Evolutionary conservation across 2,888 invertebrate genomes (phyloP).

Genomic region (Apoda limacodes): DNA sequence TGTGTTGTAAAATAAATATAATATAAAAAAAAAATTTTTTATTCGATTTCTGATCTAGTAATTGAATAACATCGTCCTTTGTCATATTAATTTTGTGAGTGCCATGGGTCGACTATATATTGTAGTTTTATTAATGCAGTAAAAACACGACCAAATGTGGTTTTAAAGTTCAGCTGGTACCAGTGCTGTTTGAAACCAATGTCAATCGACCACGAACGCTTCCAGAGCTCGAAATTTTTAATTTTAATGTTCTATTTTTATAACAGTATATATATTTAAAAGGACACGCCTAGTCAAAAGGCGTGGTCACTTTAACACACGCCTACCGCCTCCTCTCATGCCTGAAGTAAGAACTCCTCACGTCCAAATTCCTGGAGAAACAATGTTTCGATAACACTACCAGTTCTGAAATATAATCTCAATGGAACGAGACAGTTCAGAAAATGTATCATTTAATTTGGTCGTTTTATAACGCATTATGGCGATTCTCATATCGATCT

Average conservation of each 20-base stretch:
- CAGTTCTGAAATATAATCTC: slow-evolving; percentile 29
- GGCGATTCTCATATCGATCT: slow-evolving; percentile 56
- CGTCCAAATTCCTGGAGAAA: slow-evolving; percentile 36
- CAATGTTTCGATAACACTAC: slow-evolving; percentile 44
- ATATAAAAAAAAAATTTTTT: no score
- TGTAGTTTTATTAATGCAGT: no score
- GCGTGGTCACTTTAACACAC: slow-evolving; percentile 46
- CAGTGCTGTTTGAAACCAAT: no score
- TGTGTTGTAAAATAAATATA: no score
- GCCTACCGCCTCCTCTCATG: slow-evolving; percentile 47
- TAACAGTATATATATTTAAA: slow-evolving; percentile 16
- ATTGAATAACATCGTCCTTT: no score
- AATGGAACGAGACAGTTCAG: slow-evolving; percentile 21
- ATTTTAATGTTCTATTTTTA: slow-evolving; percentile 8
- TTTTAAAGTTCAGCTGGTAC: no score
- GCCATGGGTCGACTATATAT: no score
- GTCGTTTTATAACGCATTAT: slow-evolving; percentile 33
- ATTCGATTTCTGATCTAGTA: no score
- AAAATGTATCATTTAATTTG: slow-evolving; percentile 23
- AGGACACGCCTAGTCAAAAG: slow-evolving; percentile 42
- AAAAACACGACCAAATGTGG: no score
- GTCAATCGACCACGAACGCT: no score
- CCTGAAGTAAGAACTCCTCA: slow-evolving; percentile 28
- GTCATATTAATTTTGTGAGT: no score
- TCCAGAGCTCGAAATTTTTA: no score